Evolutionary conservation across 2,888 invertebrate species (phyloP).

Genomic region (Cryptus viduatorius): DNA sequence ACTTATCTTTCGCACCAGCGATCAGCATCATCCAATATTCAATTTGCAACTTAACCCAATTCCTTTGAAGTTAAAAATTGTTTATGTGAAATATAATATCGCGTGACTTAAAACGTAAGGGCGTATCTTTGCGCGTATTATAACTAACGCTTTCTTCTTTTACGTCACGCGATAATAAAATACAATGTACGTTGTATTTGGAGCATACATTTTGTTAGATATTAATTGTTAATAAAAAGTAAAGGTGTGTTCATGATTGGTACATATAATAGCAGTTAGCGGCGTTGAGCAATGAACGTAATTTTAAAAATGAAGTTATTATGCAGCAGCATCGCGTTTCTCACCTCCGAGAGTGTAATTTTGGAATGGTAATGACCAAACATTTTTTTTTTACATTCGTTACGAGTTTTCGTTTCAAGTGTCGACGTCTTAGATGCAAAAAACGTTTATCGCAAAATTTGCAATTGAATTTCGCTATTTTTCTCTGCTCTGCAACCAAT

Average conservation of each 20-base stretch:
- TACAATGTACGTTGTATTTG: constrained; percentile 1
- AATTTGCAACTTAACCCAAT: constrained; percentile 22
- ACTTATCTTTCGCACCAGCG: constrained; percentile 2
- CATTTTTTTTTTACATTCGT: background rate
- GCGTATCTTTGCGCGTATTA: constrained; percentile 7
- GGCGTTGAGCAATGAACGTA: background rate
- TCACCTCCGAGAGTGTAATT: background rate
- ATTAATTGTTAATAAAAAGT: background rate
- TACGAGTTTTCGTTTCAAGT: background rate
- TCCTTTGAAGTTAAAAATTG: constrained; percentile 1
- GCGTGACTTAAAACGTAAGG: constrained; percentile 4
- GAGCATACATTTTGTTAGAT: constrained; percentile 5
- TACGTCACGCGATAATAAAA: constrained; percentile 1
- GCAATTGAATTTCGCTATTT: too few relatives aligned
- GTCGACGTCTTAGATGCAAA: too few relatives aligned
- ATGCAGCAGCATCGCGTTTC: background rate
- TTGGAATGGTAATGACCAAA: too few relatives aligned
- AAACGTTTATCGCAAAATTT: too few relatives aligned
- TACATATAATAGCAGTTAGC: background rate
- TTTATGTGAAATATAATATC: background rate
- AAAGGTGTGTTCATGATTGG: background rate
- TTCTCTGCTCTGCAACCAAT: too few relatives aligned
- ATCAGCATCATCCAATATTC: constrained; percentile 1
- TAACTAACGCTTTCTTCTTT: constrained; percentile 6
- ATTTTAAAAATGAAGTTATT: background rate